These are phyloP conservation scores for Pipistrellus kuhlii DNA, from an alignment of 2,797 vertebrate genomes.

Conservation along the genomic window DNA sequence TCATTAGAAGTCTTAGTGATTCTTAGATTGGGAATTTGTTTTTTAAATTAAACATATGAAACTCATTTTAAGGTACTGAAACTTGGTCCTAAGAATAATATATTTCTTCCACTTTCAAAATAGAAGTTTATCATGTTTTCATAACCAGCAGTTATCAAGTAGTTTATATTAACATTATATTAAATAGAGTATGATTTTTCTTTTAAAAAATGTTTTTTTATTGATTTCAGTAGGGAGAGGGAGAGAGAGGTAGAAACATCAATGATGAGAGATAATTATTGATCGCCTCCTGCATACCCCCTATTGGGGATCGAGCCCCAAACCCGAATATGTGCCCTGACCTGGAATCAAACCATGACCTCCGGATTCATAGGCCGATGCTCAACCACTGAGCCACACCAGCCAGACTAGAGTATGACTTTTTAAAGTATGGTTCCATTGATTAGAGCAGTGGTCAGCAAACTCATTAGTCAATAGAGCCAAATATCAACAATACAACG, in stretches of 20 bases:
- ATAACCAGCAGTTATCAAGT: slow-evolving; percentile 22
- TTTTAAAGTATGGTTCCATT: background rate
- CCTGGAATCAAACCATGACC: too few relatives aligned
- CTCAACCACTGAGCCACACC: too few relatives aligned
- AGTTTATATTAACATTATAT: slow-evolving; percentile 45
- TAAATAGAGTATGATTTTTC: slow-evolving; percentile 28
- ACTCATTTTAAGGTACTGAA: slow-evolving; percentile 61
- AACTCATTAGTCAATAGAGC: too few relatives aligned
- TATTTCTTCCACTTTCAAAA: slow-evolving; percentile 61
- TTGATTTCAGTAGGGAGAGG: too few relatives aligned
- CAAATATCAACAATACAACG: too few relatives aligned
- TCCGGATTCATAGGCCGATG: too few relatives aligned
- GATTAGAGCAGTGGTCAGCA: background rate
- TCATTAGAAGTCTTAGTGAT: slow-evolving; percentile 51
- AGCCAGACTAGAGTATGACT: background rate
- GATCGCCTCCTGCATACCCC: too few relatives aligned
- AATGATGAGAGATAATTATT: too few relatives aligned
- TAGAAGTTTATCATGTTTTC: slow-evolving; percentile 55
- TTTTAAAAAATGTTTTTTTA: too few relatives aligned
- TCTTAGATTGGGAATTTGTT: slow-evolving; percentile 51
- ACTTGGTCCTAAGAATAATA: slow-evolving; percentile 56
- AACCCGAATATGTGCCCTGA: too few relatives aligned
- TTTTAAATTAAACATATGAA: slow-evolving; percentile 47
- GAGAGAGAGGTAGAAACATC: too few relatives aligned
- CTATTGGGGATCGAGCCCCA: too few relatives aligned